Base-by-base conservation (phyloP, 2,797 vertebrate genomes). In the Pseudocheirus occidentalis region DNA sequence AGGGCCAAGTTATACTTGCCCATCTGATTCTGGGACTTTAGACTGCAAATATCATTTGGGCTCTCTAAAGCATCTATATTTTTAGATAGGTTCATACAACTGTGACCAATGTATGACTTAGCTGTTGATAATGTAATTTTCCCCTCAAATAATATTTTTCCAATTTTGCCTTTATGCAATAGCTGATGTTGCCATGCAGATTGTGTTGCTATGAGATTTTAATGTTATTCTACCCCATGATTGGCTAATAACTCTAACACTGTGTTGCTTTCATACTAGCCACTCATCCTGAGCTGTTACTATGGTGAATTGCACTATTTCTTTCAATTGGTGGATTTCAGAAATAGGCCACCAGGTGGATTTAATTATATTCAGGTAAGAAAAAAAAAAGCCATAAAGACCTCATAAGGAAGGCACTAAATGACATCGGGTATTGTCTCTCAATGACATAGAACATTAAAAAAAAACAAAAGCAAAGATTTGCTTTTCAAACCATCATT, bases 161-260 rank as follows among this genome's bases (percentile, higher is more conserved):
- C 95, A 90, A 90, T 96, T 98, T 98, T 96, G 96, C 95, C 96
- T 97, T 95, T 91, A 54, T 57, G n/a, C 55, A 95, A 97, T 93
- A 97, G 96, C 97, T 92, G 92, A 96, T 97, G 97, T 97, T 98
- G 97, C 97, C 95, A 97, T 95, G 96, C 97, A 98, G 96, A 97
- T 98, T 55, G 73, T 95, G 94, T 97, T 98, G 97, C 97, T 96
- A 59, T 96, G 97, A 97, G 97, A 97, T 97, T 96, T 93, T 93
- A 57, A 93, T 97, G 91, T 52, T 59, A 12, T 0, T 93, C 95
- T 94, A 94, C 92, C 97, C 66, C 16, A 29, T 3, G 73, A 97
- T 97, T 98, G 95, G 95, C 34, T 94, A 0, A 21, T 62, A 59
- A 66, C 28, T 97, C 90, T 92, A 28, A 29, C 1, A 16, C 18